These are phyloP conservation scores for Pseudoatta argentina DNA, from an alignment of 1,140 invertebrate genomes.

Conservation along the genomic window DNA sequence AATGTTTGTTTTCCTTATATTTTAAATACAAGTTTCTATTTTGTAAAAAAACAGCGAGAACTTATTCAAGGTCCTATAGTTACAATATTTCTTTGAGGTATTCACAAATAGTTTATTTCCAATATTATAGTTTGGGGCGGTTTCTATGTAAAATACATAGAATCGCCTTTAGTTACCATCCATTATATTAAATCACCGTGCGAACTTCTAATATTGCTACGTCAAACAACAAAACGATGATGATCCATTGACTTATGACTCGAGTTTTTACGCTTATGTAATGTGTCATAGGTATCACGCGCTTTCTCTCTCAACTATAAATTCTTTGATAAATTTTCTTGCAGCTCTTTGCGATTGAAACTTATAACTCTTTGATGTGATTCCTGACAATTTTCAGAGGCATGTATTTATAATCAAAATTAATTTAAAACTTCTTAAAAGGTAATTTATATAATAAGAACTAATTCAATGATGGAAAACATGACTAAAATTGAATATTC, in stretches of 20 bases:
- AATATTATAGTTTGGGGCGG: neutral
- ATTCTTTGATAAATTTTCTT: conserved; percentile 28
- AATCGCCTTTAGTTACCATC: neutral
- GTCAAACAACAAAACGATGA: conserved; percentile 32
- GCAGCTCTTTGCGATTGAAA: neutral
- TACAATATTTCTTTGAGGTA: neutral
- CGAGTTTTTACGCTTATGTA: conserved; percentile 45
- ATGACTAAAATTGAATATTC: neutral
- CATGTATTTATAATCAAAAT: neutral
- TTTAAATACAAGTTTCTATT: too few relatives aligned
- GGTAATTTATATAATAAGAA: neutral
- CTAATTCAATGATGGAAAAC: neutral
- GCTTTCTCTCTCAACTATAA: conserved; percentile 45
- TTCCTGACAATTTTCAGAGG: neutral
- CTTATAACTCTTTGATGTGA: neutral
- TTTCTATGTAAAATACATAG: neutral
- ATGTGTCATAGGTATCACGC: conserved; percentile 28
- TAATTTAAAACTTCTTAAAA: neutral
- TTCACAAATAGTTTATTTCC: neutral
- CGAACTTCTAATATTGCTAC: conserved; percentile 16
- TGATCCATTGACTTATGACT: conserved; percentile 22
- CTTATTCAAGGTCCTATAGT: too few relatives aligned
- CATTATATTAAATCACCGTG: conserved; percentile 7
- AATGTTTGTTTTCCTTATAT: too few relatives aligned
- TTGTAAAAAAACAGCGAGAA: too few relatives aligned